These are phyloP conservation scores for Megaustenia siamemsis DNA, from an alignment of 2,888 invertebrate species.

Conservation along the genomic window DNA sequence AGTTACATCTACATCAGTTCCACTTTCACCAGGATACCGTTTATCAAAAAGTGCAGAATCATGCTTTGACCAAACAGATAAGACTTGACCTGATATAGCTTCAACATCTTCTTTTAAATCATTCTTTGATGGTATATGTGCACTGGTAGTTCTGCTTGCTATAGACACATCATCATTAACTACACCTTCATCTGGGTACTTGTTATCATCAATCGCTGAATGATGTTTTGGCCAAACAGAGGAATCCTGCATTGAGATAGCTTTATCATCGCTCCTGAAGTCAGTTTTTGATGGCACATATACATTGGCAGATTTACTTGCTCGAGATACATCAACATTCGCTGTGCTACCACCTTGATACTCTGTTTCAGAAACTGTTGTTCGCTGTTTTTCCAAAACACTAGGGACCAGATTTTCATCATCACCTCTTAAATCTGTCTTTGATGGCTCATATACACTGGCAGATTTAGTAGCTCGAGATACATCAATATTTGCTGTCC, in stretches of 20 bases:
- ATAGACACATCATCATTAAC: not conserved
- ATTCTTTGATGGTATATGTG: not conserved
- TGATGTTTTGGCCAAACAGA: not conserved
- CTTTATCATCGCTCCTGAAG: not conserved
- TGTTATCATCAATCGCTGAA: not conserved
- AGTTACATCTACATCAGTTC: no score
- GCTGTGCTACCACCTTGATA: not conserved
- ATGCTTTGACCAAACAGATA: not conserved
- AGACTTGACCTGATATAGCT: not conserved
- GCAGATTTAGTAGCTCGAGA: no score
- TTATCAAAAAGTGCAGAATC: no score
- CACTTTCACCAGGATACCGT: no score
- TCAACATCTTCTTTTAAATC: not conserved
- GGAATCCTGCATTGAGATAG: not conserved
- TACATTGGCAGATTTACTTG: not conserved
- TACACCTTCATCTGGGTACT: not conserved
- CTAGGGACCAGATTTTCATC: not conserved
- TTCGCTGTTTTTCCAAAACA: not conserved
- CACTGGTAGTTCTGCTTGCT: not conserved
- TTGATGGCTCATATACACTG: no score
- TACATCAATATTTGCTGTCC: no score
- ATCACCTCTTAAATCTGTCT: no score
- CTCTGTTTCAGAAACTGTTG: not conserved
- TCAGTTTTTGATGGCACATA: not conserved
- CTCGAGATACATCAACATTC: not conserved